Percentiles rank a stretch among this genome's conserved stretches.
Evolutionary conservation across 2,888 invertebrate genomes (phyloP).

Genomic region (Hyposoter dolosus): DNA sequence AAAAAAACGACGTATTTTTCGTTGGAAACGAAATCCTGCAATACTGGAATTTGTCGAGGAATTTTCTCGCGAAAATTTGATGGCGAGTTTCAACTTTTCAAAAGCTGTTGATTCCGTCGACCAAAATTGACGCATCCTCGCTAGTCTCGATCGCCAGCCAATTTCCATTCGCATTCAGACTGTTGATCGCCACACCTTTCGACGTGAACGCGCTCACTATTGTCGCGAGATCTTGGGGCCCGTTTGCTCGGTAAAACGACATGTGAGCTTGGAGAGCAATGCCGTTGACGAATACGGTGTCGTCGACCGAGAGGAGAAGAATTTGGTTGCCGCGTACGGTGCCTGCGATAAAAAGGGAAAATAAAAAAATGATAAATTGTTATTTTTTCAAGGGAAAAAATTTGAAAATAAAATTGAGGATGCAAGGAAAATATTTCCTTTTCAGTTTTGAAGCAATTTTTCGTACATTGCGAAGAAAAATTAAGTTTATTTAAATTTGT

Average conservation of each 20-base stretch:
- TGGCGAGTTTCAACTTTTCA: slow-evolving; percentile 55
- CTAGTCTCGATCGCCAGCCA: slow-evolving; percentile 83
- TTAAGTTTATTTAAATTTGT: background rate
- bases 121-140: slow-evolving; percentile 71
- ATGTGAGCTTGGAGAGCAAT: slow-evolving; percentile 78
- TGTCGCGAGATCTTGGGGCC: slow-evolving; percentile 77
- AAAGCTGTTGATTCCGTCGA: slow-evolving; percentile 76
- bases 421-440: background rate
- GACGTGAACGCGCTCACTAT: slow-evolving; percentile 79
- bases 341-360: slow-evolving; percentile 75
- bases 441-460: background rate
- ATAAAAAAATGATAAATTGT: background rate
- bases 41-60: slow-evolving; percentile 66
- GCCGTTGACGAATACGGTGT: slow-evolving; percentile 80
- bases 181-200: slow-evolving; percentile 78
- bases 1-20: background rate
- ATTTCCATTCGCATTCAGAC: slow-evolving; percentile 79
- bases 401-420: too few species aligned
- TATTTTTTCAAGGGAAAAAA: background rate
- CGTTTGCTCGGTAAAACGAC: slow-evolving; percentile 75
- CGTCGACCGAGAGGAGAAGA: slow-evolving; percentile 82
- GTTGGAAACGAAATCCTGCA: slow-evolving; percentile 60
- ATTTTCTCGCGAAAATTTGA: slow-evolving; percentile 5
- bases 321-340: slow-evolving; percentile 80
- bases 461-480: background rate